Conservation (phyloP, 2,797 vertebrate species). For the Alectoris magna region DNA sequence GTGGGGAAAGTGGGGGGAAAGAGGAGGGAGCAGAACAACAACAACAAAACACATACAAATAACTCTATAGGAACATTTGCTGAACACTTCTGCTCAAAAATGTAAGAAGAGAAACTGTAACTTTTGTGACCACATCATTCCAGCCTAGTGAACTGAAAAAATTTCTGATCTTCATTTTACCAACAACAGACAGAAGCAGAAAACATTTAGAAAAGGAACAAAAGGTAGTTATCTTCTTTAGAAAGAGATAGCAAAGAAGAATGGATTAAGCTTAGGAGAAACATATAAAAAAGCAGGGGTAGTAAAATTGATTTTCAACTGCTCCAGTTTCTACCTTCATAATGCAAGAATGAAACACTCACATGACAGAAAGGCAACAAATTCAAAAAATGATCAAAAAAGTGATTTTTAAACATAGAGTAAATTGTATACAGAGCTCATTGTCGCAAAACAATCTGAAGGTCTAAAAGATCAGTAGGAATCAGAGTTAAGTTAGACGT, state of each 20-base stretch:
- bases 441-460: slow-evolving; percentile 26
- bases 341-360: slow-evolving; percentile 21
- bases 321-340: slow-evolving; percentile 41
- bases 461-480: slow-evolving; percentile 30
- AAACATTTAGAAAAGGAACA: background rate
- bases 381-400: slow-evolving; percentile 50
- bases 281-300: background rate
- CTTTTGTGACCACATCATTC: background rate
- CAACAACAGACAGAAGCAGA: background rate
- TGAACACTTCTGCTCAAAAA: background rate
- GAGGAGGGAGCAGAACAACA: background rate
- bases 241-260: background rate
- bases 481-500: slow-evolving; percentile 22
- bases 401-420: slow-evolving; percentile 21
- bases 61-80: background rate
- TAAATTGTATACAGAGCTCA: background rate
- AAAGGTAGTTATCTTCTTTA: background rate
- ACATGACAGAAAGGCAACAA: background rate
- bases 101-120: background rate
- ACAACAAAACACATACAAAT: background rate
- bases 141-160: background rate
- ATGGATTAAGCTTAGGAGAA: background rate
- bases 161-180: background rate
- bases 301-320: background rate
- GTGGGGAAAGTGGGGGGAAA: background rate